Evolutionary conservation across 2,797 vertebrate species (phyloP).

Genomic region (Melopsittacus undulatus): DNA sequence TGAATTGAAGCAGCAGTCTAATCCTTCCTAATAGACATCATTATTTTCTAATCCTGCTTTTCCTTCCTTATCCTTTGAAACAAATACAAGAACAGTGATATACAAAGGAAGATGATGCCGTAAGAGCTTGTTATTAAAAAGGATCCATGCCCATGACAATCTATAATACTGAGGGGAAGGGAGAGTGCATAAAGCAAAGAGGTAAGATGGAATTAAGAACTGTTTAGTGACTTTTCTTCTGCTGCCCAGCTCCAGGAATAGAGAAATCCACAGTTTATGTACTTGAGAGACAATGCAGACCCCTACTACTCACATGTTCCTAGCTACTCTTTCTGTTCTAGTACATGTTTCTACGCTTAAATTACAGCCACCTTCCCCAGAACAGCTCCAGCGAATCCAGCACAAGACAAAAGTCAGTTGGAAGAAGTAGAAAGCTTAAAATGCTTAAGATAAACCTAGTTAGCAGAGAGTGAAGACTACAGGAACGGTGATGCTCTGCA

Average conservation of each 20-base stretch:
- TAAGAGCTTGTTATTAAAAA: background rate
- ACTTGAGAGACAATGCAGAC: background rate
- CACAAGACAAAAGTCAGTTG: background rate
- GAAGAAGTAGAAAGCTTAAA: background rate
- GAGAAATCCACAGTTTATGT: background rate
- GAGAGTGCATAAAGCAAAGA: background rate
- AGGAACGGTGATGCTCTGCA: background rate
- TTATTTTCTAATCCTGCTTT: background rate
- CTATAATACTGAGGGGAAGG: background rate
- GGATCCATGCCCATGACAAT: background rate
- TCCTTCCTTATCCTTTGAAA: background rate
- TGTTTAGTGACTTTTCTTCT: background rate
- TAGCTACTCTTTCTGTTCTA: background rate
- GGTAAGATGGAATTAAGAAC: background rate
- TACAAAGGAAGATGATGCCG: background rate
- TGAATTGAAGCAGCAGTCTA: background rate
- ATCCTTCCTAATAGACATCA: background rate
- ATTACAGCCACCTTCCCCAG: background rate
- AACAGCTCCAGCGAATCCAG: background rate
- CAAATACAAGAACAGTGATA: background rate
- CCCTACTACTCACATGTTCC: background rate
- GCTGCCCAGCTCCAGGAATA: background rate
- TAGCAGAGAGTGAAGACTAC: background rate
- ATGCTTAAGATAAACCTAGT: background rate
- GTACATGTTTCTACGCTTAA: background rate